Conservation (phyloP, 2,113 vertebrate genomes). For the Aphyosemion australe region DNA sequence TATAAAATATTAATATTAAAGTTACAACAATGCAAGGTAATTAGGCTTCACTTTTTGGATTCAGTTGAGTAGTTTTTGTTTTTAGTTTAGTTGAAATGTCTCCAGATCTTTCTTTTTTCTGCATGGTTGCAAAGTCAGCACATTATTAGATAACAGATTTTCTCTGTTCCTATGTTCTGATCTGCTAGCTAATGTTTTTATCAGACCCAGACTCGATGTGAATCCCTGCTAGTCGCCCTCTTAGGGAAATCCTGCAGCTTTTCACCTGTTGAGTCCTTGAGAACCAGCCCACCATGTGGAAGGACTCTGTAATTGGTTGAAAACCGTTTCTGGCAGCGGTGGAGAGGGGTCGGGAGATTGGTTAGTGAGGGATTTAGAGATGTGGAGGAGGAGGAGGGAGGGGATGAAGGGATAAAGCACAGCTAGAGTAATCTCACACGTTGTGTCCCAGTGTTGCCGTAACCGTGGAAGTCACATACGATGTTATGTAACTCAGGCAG, state of each 20-base stretch:
- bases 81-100: too few relatives aligned
- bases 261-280: slow-evolving; percentile 39
- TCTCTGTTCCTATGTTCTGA: too few relatives aligned
- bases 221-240: neutral
- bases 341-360: slow-evolving; percentile 29
- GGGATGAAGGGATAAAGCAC: slow-evolving; percentile 38
- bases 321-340: slow-evolving; percentile 34
- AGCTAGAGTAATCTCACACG: slow-evolving; percentile 65
- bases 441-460: slow-evolving; percentile 50
- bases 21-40: too few relatives aligned
- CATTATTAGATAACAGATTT: too few relatives aligned
- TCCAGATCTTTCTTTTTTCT: too few relatives aligned
- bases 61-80: too few relatives aligned
- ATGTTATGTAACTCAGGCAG: slow-evolving; percentile 59
- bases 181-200: too few relatives aligned
- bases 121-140: too few relatives aligned
- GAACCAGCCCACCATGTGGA: slow-evolving; percentile 14
- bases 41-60: too few relatives aligned
- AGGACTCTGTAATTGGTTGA: slow-evolving; percentile 23
- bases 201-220: too few relatives aligned
- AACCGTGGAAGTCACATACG: slow-evolving; percentile 61
- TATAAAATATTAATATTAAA: too few relatives aligned
- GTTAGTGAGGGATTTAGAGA: slow-evolving; percentile 35
- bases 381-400: slow-evolving; percentile 10
- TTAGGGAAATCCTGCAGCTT: slow-evolving; percentile 19